These are phyloP conservation scores for Apotomis turbidana DNA, from an alignment of 2,888 invertebrate species.

Conservation along the genomic window DNA sequence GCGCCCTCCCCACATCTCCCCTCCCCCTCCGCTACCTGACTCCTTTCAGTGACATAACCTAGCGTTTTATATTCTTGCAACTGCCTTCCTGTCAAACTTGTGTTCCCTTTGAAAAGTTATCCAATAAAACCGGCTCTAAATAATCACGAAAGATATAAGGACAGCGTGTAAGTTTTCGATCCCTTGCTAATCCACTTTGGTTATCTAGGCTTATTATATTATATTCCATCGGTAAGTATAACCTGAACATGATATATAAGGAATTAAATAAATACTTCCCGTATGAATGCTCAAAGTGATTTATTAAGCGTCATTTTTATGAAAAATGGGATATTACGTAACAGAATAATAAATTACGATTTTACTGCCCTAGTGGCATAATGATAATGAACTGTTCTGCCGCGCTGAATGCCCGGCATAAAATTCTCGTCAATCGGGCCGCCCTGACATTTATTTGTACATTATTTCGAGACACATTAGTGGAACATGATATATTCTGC, in stretches of 20 bases:
- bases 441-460: slow-evolving; percentile 20
- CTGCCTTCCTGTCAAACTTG: slow-evolving; percentile 17
- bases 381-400: slow-evolving; percentile 49
- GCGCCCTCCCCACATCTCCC: neutral
- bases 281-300: neutral
- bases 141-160: neutral
- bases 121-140: slow-evolving; percentile 3
- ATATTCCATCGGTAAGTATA: no score
- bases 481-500: neutral
- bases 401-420: slow-evolving; percentile 48
- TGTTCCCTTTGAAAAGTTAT: neutral
- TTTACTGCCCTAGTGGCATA: slow-evolving; percentile 35
- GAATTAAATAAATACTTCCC: neutral
- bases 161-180: neutral
- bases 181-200: neutral
- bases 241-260: neutral
- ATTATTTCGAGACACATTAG: slow-evolving; percentile 1
- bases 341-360: slow-evolving; percentile 2
- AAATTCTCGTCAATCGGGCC: slow-evolving; percentile 46
- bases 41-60: slow-evolving; percentile 44
- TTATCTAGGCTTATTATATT: neutral
- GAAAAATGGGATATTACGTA: neutral
- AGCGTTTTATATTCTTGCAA: slow-evolving; percentile 30
- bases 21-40: slow-evolving; percentile 41
- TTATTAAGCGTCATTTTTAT: neutral